Evolutionary conservation across 2,113 vertebrate genomes (phyloP).

Genomic region (Entelurus aequoreus): DNA sequence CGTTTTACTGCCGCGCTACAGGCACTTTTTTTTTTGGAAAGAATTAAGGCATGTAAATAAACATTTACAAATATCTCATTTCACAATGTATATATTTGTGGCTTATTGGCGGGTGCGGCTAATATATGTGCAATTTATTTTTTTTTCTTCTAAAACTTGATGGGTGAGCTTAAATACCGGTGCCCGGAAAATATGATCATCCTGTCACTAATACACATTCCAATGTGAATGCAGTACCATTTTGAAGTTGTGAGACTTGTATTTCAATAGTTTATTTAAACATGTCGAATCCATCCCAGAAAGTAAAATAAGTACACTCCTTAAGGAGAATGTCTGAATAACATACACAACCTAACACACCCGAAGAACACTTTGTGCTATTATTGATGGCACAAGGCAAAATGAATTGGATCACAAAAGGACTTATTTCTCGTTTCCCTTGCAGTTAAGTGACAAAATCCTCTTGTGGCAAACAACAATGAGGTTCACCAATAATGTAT

Average conservation of each 20-base stretch:
- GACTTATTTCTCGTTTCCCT: slow-evolving; percentile 22
- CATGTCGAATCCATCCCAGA: not conserved
- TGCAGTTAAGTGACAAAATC: slow-evolving; percentile 37
- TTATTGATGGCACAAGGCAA: slow-evolving; percentile 16
- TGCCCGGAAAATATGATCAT: no score
- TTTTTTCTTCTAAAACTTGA: no score
- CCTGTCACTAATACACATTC: not conserved
- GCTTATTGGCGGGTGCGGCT: no score
- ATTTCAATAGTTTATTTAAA: not conserved
- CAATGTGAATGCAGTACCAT: not conserved
- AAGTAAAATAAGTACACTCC: not conserved
- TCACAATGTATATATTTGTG: no score
- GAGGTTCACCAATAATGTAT: slow-evolving; percentile 46
- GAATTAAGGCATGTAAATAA: no score
- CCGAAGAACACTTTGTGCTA: slow-evolving; percentile 19
- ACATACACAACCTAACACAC: slow-evolving; percentile 1
- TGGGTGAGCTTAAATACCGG: no score
- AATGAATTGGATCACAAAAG: slow-evolving; percentile 17
- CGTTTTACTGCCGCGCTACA: no score
- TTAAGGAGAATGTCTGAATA: slow-evolving; percentile 2
- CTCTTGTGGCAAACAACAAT: slow-evolving; percentile 27
- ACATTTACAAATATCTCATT: no score
- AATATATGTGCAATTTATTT: no score
- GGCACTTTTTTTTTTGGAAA: no score
- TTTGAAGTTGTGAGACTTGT: not conserved